These are phyloP conservation scores for Mycteria americana DNA, from an alignment of 2,797 vertebrate species.

Conservation along the genomic window DNA sequence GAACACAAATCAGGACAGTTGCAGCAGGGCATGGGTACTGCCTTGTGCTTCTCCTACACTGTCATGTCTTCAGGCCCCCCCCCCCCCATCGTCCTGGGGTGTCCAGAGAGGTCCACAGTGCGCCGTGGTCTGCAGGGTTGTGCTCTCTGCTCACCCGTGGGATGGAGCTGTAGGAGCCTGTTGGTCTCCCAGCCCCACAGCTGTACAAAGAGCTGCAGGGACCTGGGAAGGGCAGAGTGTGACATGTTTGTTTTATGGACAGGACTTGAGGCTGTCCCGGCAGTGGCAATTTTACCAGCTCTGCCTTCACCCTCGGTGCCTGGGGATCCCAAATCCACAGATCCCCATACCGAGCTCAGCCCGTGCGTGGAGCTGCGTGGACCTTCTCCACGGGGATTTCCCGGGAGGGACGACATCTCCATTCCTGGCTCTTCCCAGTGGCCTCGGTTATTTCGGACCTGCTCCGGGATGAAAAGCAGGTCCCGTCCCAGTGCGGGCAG, in stretches of 20 bases:
- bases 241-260: fast-evolving
- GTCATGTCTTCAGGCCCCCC: fast-evolving
- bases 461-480: not conserved
- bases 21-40: too few relatives aligned
- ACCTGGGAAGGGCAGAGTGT: not conserved
- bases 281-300: not conserved
- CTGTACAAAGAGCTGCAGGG: not conserved
- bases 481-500: fast-evolving
- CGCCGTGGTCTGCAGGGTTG: fast-evolving
- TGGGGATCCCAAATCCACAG: not conserved
- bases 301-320: not conserved
- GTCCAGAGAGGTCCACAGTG: too few relatives aligned
- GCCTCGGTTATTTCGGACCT: not conserved
- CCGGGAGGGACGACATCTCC: fast-evolving
- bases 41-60: not conserved
- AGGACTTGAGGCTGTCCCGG: not conserved
- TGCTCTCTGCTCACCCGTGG: fast-evolving
- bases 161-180: not conserved
- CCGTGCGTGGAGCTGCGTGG: fast-evolving
- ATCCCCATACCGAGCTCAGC: not conserved
- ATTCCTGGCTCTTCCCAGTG: fast-evolving
- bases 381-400: not conserved
- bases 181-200: fast-evolving
- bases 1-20: not conserved
- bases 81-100: fast-evolving